phyloP scores from a whole-genome alignment of 2,797 vertebrate species.

The Discoglossus pictus region DNA sequence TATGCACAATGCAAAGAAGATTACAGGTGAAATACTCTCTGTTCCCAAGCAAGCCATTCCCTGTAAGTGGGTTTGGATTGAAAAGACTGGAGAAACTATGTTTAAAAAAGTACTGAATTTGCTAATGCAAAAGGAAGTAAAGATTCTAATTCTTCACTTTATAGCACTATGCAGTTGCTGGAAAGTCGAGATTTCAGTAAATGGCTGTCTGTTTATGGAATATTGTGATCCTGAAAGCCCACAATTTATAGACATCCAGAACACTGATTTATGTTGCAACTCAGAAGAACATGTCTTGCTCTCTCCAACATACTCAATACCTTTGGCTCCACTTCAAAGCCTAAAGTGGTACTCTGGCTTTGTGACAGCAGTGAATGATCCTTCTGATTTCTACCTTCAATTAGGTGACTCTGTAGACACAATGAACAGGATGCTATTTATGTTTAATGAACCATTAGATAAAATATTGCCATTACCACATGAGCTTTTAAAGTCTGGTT shows the following conservation, averaged over 20 bases:
- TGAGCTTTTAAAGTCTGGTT: constrained; percentile 65
- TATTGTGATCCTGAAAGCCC: constrained; percentile 47
- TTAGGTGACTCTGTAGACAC: constrained; percentile 70
- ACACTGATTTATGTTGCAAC: background rate
- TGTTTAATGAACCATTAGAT: constrained; percentile 71
- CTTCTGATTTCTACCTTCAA: constrained; percentile 77
- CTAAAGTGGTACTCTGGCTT: constrained; percentile 68
- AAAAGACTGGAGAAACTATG: constrained; percentile 49
- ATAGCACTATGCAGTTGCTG: constrained; percentile 63
- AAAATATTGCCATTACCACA: constrained; percentile 65
- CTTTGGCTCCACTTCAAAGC: constrained; percentile 61
- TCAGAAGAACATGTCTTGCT: background rate
- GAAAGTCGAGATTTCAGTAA: constrained; percentile 73
- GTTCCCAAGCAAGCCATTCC: constrained; percentile 69
- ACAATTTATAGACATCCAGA: background rate
- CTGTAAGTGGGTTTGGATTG: constrained; percentile 68
- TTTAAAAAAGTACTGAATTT: constrained; percentile 52
- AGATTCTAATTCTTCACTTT: constrained; percentile 68
- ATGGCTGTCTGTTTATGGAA: constrained; percentile 54
- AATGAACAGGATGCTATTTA: constrained; percentile 66
- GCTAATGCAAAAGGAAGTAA: constrained; percentile 63
- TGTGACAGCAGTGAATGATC: constrained; percentile 71
- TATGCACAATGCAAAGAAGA: constrained; percentile 55
- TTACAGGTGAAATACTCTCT: constrained; percentile 52
- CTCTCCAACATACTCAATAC: constrained; percentile 43